These are phyloP conservation scores for Xestia c-nigrum DNA, from an alignment of 2,888 invertebrate species.

Conservation along the genomic window DNA sequence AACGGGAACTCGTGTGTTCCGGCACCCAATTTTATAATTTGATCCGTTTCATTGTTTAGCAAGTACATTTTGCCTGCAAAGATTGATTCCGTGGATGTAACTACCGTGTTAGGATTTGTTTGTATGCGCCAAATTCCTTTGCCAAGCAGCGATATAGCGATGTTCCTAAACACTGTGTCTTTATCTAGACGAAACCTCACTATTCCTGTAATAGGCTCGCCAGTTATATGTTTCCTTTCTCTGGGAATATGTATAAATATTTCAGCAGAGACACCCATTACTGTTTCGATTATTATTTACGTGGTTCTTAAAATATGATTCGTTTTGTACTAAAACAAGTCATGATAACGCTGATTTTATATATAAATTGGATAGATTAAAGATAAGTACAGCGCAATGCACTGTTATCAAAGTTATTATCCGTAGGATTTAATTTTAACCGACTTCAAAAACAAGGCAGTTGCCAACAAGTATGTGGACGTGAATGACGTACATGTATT, in stretches of 20 bases:
- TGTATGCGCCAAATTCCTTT: conserved; percentile 57
- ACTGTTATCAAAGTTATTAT: neutral
- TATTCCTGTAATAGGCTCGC: conserved; percentile 60
- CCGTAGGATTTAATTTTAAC: neutral
- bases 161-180: conserved; percentile 59
- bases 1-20: conserved; percentile 33
- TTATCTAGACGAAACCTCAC: conserved; percentile 64
- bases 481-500: neutral
- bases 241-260: conserved; percentile 58
- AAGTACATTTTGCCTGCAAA: conserved; percentile 13
- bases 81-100: neutral
- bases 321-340: conserved; percentile 9
- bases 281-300: neutral
- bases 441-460: neutral
- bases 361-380: neutral
- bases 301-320: neutral
- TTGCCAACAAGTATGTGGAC: neutral
- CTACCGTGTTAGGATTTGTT: neutral
- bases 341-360: neutral
- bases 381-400: conserved; percentile 1
- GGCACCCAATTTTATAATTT: conserved; percentile 1
- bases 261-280: conserved; percentile 69
- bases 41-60: neutral
- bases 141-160: conserved; percentile 61
- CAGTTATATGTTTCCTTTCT: conserved; percentile 59